These are phyloP conservation scores for Streptopelia turtur DNA, from an alignment of 2,797 vertebrate genomes.

Conservation along the genomic window DNA sequence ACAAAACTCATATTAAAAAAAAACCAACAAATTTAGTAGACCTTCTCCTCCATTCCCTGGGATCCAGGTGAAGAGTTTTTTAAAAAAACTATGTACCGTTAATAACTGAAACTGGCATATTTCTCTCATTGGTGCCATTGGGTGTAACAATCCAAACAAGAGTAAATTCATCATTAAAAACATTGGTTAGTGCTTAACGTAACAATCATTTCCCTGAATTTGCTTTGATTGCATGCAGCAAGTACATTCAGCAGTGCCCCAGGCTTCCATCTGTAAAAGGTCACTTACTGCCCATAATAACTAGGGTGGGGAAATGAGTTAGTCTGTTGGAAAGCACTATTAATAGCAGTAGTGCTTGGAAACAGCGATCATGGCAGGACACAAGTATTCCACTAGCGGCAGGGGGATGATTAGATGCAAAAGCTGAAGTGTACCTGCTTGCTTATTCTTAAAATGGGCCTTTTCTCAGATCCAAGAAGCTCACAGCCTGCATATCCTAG, in stretches of 20 bases:
- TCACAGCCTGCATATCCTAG: fast-evolving
- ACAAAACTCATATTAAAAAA: not conserved
- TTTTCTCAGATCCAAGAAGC: not conserved
- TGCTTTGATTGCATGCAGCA: not conserved
- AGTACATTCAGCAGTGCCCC: not conserved
- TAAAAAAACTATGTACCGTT: not conserved
- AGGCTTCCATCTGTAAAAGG: conserved; percentile 10
- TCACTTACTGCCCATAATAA: not conserved
- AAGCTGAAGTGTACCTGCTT: not conserved
- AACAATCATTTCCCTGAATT: conserved; percentile 7
- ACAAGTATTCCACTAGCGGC: not conserved
- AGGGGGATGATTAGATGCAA: not conserved
- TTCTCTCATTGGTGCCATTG: not conserved
- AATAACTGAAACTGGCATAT: not conserved
- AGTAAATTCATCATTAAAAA: conserved; percentile 26
- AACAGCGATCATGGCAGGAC: not conserved
- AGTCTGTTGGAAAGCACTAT: not conserved
- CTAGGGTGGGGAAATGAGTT: not conserved
- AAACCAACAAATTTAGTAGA: not conserved
- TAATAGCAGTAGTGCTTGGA: not conserved
- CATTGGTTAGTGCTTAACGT: not conserved
- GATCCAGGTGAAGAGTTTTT: not conserved
- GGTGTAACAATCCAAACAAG: not conserved
- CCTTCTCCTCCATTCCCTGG: not conserved
- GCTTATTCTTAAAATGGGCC: not conserved